Evolutionary conservation across 2,888 invertebrate genomes (phyloP).

Genomic region (Cheilosia scutellata): DNA sequence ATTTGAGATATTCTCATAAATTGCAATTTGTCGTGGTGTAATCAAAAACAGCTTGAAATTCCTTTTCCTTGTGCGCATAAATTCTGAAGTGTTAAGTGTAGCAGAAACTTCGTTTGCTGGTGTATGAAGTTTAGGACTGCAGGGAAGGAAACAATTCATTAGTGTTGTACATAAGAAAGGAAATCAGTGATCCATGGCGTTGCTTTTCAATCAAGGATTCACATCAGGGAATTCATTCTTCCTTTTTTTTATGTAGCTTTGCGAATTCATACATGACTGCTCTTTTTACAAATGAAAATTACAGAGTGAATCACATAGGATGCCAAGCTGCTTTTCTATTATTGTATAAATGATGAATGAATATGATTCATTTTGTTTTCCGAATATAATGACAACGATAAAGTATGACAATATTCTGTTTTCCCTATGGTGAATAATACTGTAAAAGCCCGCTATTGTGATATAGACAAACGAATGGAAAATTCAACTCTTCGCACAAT

Average conservation of each 20-base stretch:
- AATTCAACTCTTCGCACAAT: too few relatives aligned
- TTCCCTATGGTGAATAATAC: too few relatives aligned
- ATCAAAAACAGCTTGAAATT: conserved; percentile 67
- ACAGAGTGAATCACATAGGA: conserved; percentile 8
- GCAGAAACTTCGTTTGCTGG: conserved; percentile 69
- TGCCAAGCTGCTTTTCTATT: background rate
- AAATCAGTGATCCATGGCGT: conserved; percentile 75
- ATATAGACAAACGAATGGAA: too few relatives aligned
- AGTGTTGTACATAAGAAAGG: conserved; percentile 73
- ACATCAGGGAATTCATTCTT: conserved; percentile 57
- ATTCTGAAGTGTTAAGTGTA: conserved; percentile 70
- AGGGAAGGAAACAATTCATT: conserved; percentile 74
- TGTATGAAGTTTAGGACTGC: conserved; percentile 59
- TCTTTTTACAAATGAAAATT: conserved; percentile 62
- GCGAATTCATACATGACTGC: conserved; percentile 62
- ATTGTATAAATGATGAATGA: background rate
- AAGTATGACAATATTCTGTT: too few relatives aligned
- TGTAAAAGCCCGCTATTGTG: too few relatives aligned
- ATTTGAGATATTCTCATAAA: conserved; percentile 46
- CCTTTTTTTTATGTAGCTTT: conserved; percentile 44
- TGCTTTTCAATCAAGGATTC: conserved; percentile 75
- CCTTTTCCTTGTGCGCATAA: conserved; percentile 68
- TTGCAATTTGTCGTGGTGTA: conserved; percentile 66
- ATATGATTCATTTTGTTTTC: background rate
- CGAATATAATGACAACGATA: background rate